A percentile compares a stretch with the other conserved stretches of the same genome.
Evolutionary conservation across 2,888 invertebrate genomes (phyloP).

Genomic region (Serrognathus titanus): DNA sequence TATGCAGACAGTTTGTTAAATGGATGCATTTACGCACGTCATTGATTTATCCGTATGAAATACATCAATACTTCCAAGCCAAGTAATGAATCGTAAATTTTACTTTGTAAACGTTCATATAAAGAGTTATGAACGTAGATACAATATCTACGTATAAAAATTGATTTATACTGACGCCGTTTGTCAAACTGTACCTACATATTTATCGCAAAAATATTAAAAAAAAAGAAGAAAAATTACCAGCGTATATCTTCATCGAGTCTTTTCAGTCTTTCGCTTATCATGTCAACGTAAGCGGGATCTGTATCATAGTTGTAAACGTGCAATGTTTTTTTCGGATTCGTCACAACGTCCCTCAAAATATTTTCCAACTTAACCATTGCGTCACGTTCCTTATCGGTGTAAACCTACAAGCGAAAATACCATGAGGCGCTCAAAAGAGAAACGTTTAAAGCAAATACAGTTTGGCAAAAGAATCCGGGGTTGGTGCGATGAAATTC

Average conservation of each 20-base stretch:
- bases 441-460: conserved; percentile 19
- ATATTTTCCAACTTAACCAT: conserved; percentile 26
- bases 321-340: conserved; percentile 4
- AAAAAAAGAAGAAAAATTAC: conserved; percentile 7
- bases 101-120: too few species aligned
- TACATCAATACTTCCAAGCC: too few species aligned
- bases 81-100: too few species aligned
- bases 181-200: too few species aligned
- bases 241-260: conserved; percentile 21
- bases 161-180: too few species aligned
- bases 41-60: too few species aligned
- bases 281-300: conserved; percentile 19
- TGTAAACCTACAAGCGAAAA: conserved; percentile 29
- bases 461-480: conserved; percentile 42
- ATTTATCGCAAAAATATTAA: too few species aligned
- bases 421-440: neutral
- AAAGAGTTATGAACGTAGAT: too few species aligned
- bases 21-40: too few species aligned
- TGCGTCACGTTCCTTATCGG: conserved; percentile 29
- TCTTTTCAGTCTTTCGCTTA: conserved; percentile 19
- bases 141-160: too few species aligned
- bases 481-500: conserved; percentile 39
- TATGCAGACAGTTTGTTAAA: too few species aligned
- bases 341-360: conserved; percentile 19
- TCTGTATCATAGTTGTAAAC: conserved; percentile 17